These are phyloP conservation scores for Adrianichthys oophorus DNA, from an alignment of 2,797 vertebrate genomes.

Conservation along the genomic window DNA sequence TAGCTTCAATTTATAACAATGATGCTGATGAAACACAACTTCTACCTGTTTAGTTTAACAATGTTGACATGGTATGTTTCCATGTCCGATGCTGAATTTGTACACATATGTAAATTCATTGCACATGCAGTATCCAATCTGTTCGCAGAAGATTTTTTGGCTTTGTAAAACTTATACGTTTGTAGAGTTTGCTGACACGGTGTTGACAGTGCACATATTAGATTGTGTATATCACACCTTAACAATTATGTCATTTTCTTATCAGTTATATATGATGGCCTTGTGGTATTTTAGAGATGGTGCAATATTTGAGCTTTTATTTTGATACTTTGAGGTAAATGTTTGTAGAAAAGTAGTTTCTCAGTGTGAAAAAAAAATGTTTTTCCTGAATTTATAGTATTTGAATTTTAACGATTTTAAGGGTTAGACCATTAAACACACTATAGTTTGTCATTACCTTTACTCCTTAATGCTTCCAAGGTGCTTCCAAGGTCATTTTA, in stretches of 20 bases:
- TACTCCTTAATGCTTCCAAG: slow-evolving; percentile 80
- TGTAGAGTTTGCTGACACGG: slow-evolving; percentile 68
- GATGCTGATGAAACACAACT: slow-evolving; percentile 58
- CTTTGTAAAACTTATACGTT: slow-evolving; percentile 68
- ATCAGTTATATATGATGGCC: slow-evolving; percentile 73
- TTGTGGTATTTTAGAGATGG: slow-evolving; percentile 78
- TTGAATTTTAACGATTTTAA: slow-evolving; percentile 49
- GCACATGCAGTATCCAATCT: slow-evolving; percentile 70
- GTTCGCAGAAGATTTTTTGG: slow-evolving; percentile 75
- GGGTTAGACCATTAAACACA: slow-evolving; percentile 37
- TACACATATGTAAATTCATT: slow-evolving; percentile 61
- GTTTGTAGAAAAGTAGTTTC: slow-evolving; percentile 65
- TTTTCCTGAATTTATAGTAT: slow-evolving; percentile 52
- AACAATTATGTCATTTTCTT: slow-evolving; percentile 67
- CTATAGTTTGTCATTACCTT: slow-evolving; percentile 61
- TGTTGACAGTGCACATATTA: slow-evolving; percentile 70
- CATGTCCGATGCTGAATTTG: slow-evolving; percentile 71
- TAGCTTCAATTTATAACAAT: slow-evolving; percentile 54
- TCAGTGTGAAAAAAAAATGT: slow-evolving; percentile 30
- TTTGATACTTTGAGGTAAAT: slow-evolving; percentile 72
- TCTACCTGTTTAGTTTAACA: slow-evolving; percentile 61
- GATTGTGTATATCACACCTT: slow-evolving; percentile 75
- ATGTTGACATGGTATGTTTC: slow-evolving; percentile 78
- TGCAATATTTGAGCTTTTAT: slow-evolving; percentile 83
- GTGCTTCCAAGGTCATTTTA: slow-evolving; percentile 43